Evolutionary conservation across 2,888 invertebrate genomes (phyloP).

Genomic region (Tuta absoluta): DNA sequence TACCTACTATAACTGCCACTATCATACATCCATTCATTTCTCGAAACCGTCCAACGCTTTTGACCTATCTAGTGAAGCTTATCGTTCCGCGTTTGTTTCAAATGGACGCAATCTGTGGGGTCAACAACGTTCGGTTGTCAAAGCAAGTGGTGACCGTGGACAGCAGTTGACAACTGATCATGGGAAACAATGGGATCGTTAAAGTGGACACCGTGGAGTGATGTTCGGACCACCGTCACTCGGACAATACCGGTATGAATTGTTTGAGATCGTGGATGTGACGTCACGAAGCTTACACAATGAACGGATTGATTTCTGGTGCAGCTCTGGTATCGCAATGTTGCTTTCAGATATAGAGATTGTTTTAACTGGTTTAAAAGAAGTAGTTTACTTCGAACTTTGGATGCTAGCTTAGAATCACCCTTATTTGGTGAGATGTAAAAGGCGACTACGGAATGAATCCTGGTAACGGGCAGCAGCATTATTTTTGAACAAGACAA

Average conservation of each 20-base stretch:
- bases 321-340: background rate
- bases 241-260: slow-evolving; percentile 51
- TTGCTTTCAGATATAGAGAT: background rate
- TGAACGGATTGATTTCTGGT: slow-evolving; percentile 8
- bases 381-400: background rate
- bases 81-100: slow-evolving; percentile 43
- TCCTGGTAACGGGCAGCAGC: too few species aligned
- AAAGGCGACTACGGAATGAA: too few species aligned
- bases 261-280: slow-evolving; percentile 31
- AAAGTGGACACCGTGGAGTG: slow-evolving; percentile 69
- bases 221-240: slow-evolving; percentile 71
- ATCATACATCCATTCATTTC: slow-evolving; percentile 63
- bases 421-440: too few species aligned
- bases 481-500: too few species aligned
- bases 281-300: slow-evolving; percentile 22
- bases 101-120: slow-evolving; percentile 37
- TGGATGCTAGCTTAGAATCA: slow-evolving; percentile 20
- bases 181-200: slow-evolving; percentile 76
- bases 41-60: slow-evolving; percentile 43
- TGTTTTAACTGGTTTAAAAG: background rate
- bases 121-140: slow-evolving; percentile 28
- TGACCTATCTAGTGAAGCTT: slow-evolving; percentile 32
- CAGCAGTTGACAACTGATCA: slow-evolving; percentile 70
- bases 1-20: slow-evolving; percentile 68
- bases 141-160: slow-evolving; percentile 45